phyloP scores from a whole-genome alignment of 2,797 vertebrate species.

The Peromyscus eremicus region DNA sequence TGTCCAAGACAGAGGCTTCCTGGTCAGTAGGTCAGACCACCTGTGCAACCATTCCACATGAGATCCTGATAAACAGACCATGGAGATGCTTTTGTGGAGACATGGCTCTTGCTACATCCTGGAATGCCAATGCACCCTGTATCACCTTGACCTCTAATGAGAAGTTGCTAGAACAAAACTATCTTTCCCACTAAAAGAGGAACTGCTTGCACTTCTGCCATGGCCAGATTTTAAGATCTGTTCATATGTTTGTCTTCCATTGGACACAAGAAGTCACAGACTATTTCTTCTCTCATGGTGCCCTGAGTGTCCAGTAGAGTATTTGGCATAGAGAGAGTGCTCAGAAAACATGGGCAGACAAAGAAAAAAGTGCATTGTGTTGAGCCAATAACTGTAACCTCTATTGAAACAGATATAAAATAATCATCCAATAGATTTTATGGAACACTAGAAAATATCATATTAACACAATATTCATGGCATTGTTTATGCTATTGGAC shows the following conservation, averaged over 20 bases:
- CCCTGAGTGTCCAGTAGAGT: neutral
- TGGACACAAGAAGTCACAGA: neutral
- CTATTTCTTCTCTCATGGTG: neutral
- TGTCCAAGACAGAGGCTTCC: neutral
- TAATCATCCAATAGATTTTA: slow-evolving; percentile 3
- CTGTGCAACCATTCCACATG: neutral
- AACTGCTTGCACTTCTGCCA: neutral
- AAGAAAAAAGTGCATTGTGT: neutral
- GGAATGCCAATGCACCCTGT: neutral
- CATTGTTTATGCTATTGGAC: neutral
- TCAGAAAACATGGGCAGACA: neutral
- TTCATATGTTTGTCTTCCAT: neutral
- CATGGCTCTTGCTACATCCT: neutral
- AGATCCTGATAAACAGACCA: neutral
- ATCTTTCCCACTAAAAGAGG: slow-evolving; percentile 25
- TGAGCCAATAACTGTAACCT: slow-evolving; percentile 7
- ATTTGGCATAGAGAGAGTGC: neutral
- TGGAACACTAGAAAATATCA: neutral
- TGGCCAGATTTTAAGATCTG: neutral
- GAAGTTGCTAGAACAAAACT: neutral
- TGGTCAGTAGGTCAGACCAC: neutral
- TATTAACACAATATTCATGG: neutral
- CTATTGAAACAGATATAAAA: neutral
- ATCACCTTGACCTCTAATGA: slow-evolving; percentile 17
- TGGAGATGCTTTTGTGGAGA: neutral